Percentiles rank a stretch among this genome's conserved stretches.
Conservation (phyloP, 2,888 invertebrate species). For the Heliconius hortense region DNA sequence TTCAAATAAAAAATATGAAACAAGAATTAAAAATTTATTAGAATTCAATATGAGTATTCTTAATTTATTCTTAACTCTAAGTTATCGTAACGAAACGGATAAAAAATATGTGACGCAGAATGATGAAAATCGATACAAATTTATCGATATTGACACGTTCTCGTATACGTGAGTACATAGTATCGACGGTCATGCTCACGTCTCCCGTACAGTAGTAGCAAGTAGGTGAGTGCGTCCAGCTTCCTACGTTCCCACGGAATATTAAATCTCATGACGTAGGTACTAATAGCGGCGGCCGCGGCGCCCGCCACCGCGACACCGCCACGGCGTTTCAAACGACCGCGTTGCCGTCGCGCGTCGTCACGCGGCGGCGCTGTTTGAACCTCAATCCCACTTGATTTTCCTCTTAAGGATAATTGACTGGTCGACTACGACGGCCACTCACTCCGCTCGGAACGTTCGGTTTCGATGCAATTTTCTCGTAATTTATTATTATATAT, state of each 20-base stretch:
- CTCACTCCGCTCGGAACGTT: neutral
- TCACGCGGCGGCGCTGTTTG: slow-evolving; percentile 28
- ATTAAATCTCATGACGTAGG: slow-evolving; percentile 62
- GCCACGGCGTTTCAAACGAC: slow-evolving; percentile 13
- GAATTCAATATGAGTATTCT: too few species aligned
- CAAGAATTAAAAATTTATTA: too few species aligned
- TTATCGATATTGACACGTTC: neutral
- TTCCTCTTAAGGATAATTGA: slow-evolving; percentile 35
- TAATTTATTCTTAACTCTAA: too few species aligned
- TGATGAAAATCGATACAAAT: neutral
- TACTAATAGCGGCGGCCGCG: slow-evolving; percentile 49
- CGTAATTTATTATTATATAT: slow-evolving; percentile 22
- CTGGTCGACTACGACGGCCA: neutral
- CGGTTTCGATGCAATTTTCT: slow-evolving; percentile 21
- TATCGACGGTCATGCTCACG: neutral
- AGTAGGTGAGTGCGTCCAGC: neutral
- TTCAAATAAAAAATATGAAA: too few species aligned
- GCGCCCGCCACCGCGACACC: slow-evolving; percentile 34
- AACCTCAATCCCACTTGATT: slow-evolving; percentile 24
- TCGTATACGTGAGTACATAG: too few species aligned
- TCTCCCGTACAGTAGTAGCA: neutral
- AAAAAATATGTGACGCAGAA: neutral
- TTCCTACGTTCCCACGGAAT: slow-evolving; percentile 46
- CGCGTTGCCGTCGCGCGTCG: slow-evolving; percentile 21
- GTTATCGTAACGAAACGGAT: too few species aligned